Evolutionary conservation across 2,113 vertebrate genomes (phyloP), one percentile per base, ranked within the genome.

Genomic region (Sigmodon hispidus): DNA sequence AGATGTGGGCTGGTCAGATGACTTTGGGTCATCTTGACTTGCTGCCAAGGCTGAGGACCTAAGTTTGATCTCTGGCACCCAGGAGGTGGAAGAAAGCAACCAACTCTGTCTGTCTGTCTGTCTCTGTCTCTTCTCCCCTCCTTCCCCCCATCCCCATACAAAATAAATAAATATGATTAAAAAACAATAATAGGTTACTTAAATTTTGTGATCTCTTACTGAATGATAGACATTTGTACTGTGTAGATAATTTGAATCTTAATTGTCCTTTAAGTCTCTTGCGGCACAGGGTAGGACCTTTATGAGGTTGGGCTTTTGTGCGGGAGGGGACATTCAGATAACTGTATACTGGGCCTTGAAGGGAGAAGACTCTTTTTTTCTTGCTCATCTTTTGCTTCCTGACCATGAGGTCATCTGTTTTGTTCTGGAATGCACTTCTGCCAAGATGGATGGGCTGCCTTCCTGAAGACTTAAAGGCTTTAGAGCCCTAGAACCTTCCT

Each of bases 181-280:
- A 52, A 73, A 13, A 0, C 48, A 80, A 40, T 13, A 81, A 63
- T 86, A 45, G 90, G 12, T 81, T 80, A 43, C 63, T 91, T 89
- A 84, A 59, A 63, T 93, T 83, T 89, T 88, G 3, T 84, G 43
- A 86, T 89, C 7, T 83, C 57, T 93, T 73, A 63, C 34, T 92
- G 26, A 95, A 50, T 91, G 36, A 75, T 29, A 45, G n/a, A 55
- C 11, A 52, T 93, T 40, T 90, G 43, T 6, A 40, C 36, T 52
- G 5, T 52, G 24, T 43, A 10, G 21, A 6, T 72, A 31, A 55
- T 83, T 83, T 61, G 26, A 48, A 73, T 63, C 22, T 24, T 83
- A 72, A 81, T 21, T 52, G 43, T n/a, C 52, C 12, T 9, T 3
- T 1, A 63, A 69, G 16, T 31, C 48, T 29, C 5, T 0, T 55